Evolutionary conservation across 1,140 invertebrate species (phyloP), one percentile per base, ranked within the genome.

Genomic region (Drosophila pseudoananassae): DNA sequence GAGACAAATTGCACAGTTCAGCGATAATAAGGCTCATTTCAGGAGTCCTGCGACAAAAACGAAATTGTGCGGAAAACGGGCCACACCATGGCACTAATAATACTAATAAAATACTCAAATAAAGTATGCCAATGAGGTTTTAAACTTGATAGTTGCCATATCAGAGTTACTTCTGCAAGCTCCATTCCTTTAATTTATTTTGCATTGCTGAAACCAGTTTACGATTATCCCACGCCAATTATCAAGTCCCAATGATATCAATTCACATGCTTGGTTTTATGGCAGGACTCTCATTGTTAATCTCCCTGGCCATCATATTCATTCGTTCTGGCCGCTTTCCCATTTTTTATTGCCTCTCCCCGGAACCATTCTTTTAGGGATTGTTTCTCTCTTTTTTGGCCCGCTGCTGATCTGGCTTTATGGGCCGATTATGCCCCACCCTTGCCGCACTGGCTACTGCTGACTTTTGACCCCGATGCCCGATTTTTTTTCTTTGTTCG

Each of bases 391-490:
- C 9, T 54, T 40, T 40, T 70, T 46, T 31, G 31, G 57, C 23
- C 14, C 27, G 58, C 51, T 64, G 45, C 60, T 66, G 80, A 77
- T 84, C 77, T 77, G 51, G 47, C 77, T 83, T 84, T 81, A 84
- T 84, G 17, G 72, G 76, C 25, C 31, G 55, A 14, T 43, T 14
- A 43, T 55, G 68, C 57, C 49, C 49, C 56, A 52, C 64, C 78
- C 53, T 45, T 54, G 17, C 31, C 25, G 20, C 33, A 52, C 55
- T 4, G 45, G 51, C 63, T 49, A 68, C 49, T 58, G 53, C 33
- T 63, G 53, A 70, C 49, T 47, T 59, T 64, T 58, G 45, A 17
- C n/a, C 55, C 29, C 38, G 14, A 14, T 15, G 52, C 43, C 33
- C 51, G 36, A 31, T 51, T 43, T 47, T 55, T 45, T 47, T 57